Evolutionary conservation across 2,113 vertebrate species (phyloP).

Genomic region (Pygathrix nemaeus): DNA sequence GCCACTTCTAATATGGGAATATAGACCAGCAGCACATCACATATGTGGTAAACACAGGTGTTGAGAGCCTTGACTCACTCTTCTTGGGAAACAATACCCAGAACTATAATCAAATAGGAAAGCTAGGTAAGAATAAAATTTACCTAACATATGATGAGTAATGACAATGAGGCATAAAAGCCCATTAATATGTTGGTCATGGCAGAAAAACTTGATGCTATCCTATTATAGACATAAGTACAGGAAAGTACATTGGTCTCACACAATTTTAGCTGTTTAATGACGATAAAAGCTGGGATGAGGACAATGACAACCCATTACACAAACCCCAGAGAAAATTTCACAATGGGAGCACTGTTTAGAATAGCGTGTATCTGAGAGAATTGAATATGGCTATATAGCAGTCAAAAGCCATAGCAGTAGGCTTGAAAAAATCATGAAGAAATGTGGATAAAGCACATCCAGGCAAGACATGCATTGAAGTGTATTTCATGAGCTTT

Average conservation of each 20-base stretch:
- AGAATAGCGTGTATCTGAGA: conserved; percentile 43
- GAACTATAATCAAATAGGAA: conserved; percentile 33
- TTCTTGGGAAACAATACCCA: conserved; percentile 12
- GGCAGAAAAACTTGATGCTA: conserved; percentile 35
- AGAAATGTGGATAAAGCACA: conserved; percentile 47
- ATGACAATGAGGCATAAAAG: conserved; percentile 6
- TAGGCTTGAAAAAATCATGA: neutral
- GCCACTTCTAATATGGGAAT: conserved; percentile 58
- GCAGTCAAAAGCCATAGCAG: conserved; percentile 53
- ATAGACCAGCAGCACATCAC: conserved; percentile 53
- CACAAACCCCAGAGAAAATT: neutral
- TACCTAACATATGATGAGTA: neutral
- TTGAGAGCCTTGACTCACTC: conserved; percentile 45
- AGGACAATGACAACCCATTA: neutral
- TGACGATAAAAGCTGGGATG: neutral
- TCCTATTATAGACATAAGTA: conserved; percentile 44
- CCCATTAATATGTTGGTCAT: conserved; percentile 10
- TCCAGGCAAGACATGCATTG: conserved; percentile 55
- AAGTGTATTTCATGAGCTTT: conserved; percentile 26
- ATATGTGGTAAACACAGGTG: conserved; percentile 60
- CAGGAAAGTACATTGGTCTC: neutral
- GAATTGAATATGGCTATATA: conserved; percentile 40
- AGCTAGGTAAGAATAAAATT: conserved; percentile 18
- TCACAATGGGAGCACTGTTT: neutral
- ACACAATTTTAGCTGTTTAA: conserved; percentile 46